These are phyloP conservation scores for Lepidothrix coronata DNA, from an alignment of 2,113 vertebrate species.

Conservation along the genomic window DNA sequence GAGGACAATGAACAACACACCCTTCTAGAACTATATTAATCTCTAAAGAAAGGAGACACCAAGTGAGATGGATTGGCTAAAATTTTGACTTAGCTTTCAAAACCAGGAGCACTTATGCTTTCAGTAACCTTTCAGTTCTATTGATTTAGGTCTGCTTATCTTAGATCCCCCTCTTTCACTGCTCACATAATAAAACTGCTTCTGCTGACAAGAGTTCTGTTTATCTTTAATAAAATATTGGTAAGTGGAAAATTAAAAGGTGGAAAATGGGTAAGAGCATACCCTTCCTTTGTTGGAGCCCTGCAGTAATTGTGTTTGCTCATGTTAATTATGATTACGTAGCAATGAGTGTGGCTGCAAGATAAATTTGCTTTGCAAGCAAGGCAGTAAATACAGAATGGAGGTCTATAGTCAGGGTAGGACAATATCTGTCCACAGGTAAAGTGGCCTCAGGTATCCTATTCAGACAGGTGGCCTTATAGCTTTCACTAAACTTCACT, in stretches of 20 bases:
- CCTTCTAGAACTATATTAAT: background rate
- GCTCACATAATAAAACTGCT: background rate
- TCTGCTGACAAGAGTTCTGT: background rate
- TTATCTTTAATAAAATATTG: background rate
- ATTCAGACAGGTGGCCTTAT: background rate
- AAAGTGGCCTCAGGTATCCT: background rate
- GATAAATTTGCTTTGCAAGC: conserved; percentile 1
- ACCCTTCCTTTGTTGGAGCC: background rate
- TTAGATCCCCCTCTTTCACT: background rate
- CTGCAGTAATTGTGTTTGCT: background rate
- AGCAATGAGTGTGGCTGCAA: background rate
- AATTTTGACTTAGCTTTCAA: background rate
- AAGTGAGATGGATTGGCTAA: background rate
- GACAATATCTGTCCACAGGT: background rate
- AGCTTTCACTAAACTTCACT: background rate
- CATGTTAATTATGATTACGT: background rate
- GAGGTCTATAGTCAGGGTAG: background rate
- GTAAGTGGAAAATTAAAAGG: background rate
- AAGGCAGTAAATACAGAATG: background rate
- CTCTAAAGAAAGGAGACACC: background rate
- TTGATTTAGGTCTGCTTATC: background rate
- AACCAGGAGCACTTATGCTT: background rate
- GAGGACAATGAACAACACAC: background rate
- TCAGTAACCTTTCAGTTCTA: background rate
- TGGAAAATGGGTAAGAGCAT: background rate